phyloP scores from a whole-genome alignment of 1,140 invertebrate genomes.

The Campoletis sonorensis region DNA sequence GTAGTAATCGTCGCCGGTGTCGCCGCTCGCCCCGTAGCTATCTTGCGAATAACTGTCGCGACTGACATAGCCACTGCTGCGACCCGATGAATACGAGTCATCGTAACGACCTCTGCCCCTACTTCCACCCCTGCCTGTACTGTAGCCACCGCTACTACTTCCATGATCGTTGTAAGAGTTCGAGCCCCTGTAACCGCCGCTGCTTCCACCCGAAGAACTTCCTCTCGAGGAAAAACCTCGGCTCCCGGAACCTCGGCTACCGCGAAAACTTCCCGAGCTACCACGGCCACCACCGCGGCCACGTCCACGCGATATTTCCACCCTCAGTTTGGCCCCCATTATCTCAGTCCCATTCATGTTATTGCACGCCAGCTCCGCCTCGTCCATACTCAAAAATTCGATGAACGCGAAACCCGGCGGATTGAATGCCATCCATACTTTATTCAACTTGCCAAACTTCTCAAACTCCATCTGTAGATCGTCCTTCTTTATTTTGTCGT shows the following conservation, averaged over 20 bases:
- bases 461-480: conserved; percentile 90
- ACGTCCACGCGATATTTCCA: conserved; percentile 88
- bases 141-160: conserved; percentile 69
- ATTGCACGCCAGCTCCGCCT: conserved; percentile 95
- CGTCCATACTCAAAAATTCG: conserved; percentile 96
- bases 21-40: conserved; percentile 66
- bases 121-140: conserved; percentile 72
- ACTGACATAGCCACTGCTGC: conserved; percentile 65
- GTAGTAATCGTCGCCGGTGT: conserved; percentile 71
- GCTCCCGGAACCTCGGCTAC: conserved; percentile 77
- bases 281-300: conserved; percentile 77
- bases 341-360: conserved; percentile 92
- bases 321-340: conserved; percentile 87
- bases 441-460: conserved; percentile 95
- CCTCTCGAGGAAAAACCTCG: conserved; percentile 70
- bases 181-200: conserved; percentile 71
- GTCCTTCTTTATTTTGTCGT: conserved; percentile 90
- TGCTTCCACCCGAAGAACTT: conserved; percentile 58
- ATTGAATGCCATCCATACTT: conserved; percentile 96
- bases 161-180: conserved; percentile 76
- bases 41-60: conserved; percentile 72
- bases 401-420: conserved; percentile 99
- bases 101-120: conserved; percentile 66
- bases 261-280: conserved; percentile 76
- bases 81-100: conserved; percentile 54